Percentiles rank a stretch among this genome's conserved stretches.
phyloP scores from a whole-genome alignment of 2,888 invertebrate genomes.

The Dysmachus trigonus region DNA sequence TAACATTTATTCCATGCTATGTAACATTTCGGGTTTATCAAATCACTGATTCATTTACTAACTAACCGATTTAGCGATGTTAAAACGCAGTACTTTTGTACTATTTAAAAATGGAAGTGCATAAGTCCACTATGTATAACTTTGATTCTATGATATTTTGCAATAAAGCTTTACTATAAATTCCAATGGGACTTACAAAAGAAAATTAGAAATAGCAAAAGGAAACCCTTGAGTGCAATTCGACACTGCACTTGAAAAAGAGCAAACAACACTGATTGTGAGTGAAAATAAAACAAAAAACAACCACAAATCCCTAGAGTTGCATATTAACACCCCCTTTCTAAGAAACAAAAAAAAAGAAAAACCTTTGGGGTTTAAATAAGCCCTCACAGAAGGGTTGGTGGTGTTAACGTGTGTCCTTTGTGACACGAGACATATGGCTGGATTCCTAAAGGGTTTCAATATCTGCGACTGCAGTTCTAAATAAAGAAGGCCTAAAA shows the following conservation, averaged over 20 bases:
- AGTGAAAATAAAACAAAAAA: neutral
- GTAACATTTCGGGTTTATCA: too few relatives aligned
- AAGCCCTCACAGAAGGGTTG: neutral
- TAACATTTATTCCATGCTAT: too few relatives aligned
- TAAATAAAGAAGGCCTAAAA: neutral
- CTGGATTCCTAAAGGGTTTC: neutral
- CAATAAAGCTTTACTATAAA: neutral
- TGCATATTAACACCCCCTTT: neutral
- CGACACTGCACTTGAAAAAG: neutral
- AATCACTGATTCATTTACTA: too few relatives aligned
- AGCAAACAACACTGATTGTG: neutral
- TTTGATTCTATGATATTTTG: too few relatives aligned
- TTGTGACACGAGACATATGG: conserved; percentile 1
- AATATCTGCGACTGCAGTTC: neutral
- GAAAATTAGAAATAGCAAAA: neutral
- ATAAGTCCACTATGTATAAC: too few relatives aligned
- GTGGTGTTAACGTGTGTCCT: conserved; percentile 1
- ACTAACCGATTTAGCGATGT: too few relatives aligned
- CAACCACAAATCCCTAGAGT: neutral
- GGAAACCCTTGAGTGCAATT: neutral
- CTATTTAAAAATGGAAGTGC: too few relatives aligned
- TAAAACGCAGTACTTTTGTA: too few relatives aligned
- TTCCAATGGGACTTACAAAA: neutral
- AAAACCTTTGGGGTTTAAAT: neutral
- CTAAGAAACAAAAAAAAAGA: neutral